Conservation (phyloP, 2,888 invertebrate species). For the Dichetophora obliterata region DNA sequence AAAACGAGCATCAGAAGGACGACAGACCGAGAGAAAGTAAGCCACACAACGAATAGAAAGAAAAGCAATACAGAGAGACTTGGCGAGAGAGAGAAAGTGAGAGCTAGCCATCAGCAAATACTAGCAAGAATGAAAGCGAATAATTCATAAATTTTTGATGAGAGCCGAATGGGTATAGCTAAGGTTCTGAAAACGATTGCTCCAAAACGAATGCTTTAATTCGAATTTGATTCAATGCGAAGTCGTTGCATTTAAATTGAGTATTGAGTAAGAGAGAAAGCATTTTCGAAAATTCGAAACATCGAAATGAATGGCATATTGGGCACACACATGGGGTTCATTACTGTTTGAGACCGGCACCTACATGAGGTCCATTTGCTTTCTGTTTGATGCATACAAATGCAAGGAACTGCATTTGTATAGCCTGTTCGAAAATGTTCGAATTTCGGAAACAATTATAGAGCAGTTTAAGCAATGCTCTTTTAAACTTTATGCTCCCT, state of each 20-base stretch:
- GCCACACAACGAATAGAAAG: slow-evolving; percentile 36
- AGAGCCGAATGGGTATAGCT: slow-evolving; percentile 47
- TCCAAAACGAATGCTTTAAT: no score
- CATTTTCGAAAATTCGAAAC: background rate
- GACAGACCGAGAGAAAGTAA: slow-evolving; percentile 19
- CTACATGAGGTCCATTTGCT: background rate
- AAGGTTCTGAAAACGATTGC: background rate
- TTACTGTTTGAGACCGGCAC: background rate
- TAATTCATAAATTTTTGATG: slow-evolving; percentile 64
- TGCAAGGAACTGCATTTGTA: no score
- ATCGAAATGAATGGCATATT: background rate
- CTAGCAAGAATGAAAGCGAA: slow-evolving; percentile 51
- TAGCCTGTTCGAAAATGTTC: background rate
- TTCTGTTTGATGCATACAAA: background rate
- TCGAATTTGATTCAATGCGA: background rate
- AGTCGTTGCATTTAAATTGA: background rate
- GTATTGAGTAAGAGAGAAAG: background rate
- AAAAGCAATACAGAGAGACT: slow-evolving; percentile 3
- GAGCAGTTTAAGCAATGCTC: background rate
- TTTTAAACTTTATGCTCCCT: background rate
- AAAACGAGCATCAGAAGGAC: background rate
- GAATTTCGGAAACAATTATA: background rate
- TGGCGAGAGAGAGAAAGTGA: slow-evolving; percentile 21
- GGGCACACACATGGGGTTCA: background rate
- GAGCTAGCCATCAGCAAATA: background rate